Percentiles rank a stretch among this genome's conserved stretches.
phyloP scores from a whole-genome alignment of 2,888 invertebrate genomes.

The Ethmia dodecea region DNA sequence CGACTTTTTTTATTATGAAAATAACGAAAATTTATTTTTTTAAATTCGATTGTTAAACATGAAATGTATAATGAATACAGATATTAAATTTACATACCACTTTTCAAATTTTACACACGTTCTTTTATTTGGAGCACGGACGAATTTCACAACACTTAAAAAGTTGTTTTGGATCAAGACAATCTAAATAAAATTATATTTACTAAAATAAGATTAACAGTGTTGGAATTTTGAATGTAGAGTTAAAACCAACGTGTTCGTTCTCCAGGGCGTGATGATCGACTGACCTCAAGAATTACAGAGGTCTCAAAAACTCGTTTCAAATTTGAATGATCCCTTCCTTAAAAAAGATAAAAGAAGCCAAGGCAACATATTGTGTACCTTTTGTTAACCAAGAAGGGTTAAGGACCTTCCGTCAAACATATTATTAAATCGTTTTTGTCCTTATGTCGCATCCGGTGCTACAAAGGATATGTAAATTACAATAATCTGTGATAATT shows the following conservation, averaged over 20 bases:
- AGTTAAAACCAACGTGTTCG: conserved; percentile 43
- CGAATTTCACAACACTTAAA: too few species aligned
- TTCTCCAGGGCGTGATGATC: conserved; percentile 47
- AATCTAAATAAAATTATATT: too few species aligned
- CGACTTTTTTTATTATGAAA: too few species aligned
- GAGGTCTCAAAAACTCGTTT: conserved; percentile 60
- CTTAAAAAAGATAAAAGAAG: conserved; percentile 51
- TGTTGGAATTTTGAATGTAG: too few species aligned
- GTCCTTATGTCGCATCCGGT: conserved; percentile 71
- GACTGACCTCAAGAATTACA: conserved; percentile 63
- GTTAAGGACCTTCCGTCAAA: conserved; percentile 67
- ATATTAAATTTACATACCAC: too few species aligned
- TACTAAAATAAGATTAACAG: too few species aligned
- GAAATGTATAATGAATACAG: too few species aligned
- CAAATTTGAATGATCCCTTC: conserved; percentile 69
- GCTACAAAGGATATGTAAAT: conserved; percentile 71
- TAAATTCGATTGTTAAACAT: too few species aligned
- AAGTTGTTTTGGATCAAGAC: too few species aligned
- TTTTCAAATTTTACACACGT: too few species aligned
- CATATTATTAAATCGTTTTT: conserved; percentile 76
- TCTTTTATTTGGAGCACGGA: too few species aligned
- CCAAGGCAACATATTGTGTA: conserved; percentile 70
- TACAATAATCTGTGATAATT: conserved; percentile 74
- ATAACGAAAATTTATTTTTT: too few species aligned
- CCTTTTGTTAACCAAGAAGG: conserved; percentile 70